Conservation (phyloP, 2,888 invertebrate species). For the Agrotis puta region DNA sequence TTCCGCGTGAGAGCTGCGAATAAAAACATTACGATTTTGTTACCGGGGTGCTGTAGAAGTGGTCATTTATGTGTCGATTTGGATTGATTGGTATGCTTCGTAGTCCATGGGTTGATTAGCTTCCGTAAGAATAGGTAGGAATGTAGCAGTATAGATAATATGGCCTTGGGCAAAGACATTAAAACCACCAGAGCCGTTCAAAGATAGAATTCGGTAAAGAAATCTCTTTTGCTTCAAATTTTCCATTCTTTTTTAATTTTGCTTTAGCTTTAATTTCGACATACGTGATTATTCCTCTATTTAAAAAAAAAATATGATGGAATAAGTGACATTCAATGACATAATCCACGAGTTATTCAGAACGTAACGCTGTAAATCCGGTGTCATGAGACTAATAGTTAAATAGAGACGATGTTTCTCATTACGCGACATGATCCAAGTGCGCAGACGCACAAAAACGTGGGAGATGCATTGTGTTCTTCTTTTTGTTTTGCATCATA, state of each 20-base stretch:
- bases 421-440: constrained; percentile 73
- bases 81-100: constrained; percentile 6
- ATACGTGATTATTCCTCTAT: no score
- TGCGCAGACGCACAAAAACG: constrained; percentile 73
- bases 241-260: neutral
- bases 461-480: constrained; percentile 72
- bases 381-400: constrained; percentile 56
- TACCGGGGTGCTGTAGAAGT: constrained; percentile 18
- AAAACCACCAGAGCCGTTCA: neutral
- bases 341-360: neutral
- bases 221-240: neutral
- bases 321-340: neutral
- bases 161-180: neutral
- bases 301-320: no score
- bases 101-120: neutral
- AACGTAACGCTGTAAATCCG: constrained; percentile 43
- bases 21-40: constrained; percentile 46
- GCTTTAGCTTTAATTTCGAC: neutral
- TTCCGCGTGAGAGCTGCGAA: constrained; percentile 64
- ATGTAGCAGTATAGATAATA: neutral
- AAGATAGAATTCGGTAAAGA: neutral
- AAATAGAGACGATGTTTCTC: constrained; percentile 65
- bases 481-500: constrained; percentile 67
- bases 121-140: neutral
- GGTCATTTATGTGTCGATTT: constrained; percentile 4